Evolutionary conservation across 2,797 vertebrate species (phyloP).

Genomic region (Manis javanica): DNA sequence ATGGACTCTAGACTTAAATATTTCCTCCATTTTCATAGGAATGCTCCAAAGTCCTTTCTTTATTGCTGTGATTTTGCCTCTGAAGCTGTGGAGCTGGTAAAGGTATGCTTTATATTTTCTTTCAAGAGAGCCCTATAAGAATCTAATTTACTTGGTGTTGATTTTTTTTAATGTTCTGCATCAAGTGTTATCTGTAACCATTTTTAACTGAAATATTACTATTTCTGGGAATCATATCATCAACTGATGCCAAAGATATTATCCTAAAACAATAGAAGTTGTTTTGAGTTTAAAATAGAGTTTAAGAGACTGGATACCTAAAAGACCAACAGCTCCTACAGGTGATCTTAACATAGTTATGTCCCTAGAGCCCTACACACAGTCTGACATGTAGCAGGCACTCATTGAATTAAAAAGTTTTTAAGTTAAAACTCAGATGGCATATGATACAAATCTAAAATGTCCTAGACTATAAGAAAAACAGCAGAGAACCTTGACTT

Average conservation of each 20-base stretch:
- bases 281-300: constrained; percentile 44
- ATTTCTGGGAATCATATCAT: constrained; percentile 78
- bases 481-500: neutral
- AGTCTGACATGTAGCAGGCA: neutral
- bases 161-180: constrained; percentile 76
- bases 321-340: neutral
- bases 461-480: neutral
- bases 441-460: constrained; percentile 20
- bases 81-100: constrained; percentile 92
- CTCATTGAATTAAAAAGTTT: neutral
- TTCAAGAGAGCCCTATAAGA: constrained; percentile 64
- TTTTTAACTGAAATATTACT: constrained; percentile 82
- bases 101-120: constrained; percentile 87
- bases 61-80: constrained; percentile 97
- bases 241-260: neutral
- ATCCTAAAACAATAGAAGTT: constrained; percentile 31
- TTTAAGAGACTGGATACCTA: neutral
- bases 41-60: constrained; percentile 88
- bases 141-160: constrained; percentile 71
- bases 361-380: neutral
- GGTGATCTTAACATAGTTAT: constrained; percentile 1
- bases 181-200: constrained; percentile 68
- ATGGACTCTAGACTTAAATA: constrained; percentile 68
- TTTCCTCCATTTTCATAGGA: constrained; percentile 83
- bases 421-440: neutral